Evolutionary conservation across 2,113 vertebrate genomes (phyloP), one percentile per base, ranked within the genome.

Genomic region (Zeus faber): DNA sequence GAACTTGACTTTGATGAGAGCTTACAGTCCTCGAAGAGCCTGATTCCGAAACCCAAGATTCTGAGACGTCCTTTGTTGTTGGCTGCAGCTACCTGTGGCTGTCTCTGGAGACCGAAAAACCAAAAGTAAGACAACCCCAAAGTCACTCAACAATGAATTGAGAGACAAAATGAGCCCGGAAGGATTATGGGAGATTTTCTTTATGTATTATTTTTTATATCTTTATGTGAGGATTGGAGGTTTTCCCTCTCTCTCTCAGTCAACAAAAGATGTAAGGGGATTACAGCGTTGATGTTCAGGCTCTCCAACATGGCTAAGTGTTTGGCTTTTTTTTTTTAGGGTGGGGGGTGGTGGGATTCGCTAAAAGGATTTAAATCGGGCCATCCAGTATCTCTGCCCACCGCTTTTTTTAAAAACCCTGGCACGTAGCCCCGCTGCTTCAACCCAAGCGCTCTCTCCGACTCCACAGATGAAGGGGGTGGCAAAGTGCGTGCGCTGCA

Each of bases 191-290:
- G 9, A 62, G 26, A 43, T 62, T 37, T 14, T 37, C n/a, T 5
- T 14, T 37, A n/a, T 37, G 13, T 10, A 35, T 35, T 35, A 10
- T 10, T 35, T 35, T 9, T 37, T 37, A n/a, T 14, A 37, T 37
- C 6, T 37, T 14, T 14, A 37, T 5, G 33, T 37, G 13, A 37
- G n/a, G 4, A 9, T 29, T 9, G 4, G 4, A 5, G 9, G 11
- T 37, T 3, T 37, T 37, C n/a, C 31, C 6, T 35, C 31, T 35
- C 31, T 35, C 9, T 35, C 31, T 37, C 65, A 64, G 64, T 67
- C 62, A 61, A 81, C 61, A 79, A 71, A 77, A 72, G 58, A 72
- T 74, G 69, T 76, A 72, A 65, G 56, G 61, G 54, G 82, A 77
- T 84, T 70, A 78, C 77, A 65, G 48, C 71, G 51, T 59, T 70